Evolutionary conservation across 2,113 vertebrate species (phyloP).

Genomic region (Puntigrus tetrazona): DNA sequence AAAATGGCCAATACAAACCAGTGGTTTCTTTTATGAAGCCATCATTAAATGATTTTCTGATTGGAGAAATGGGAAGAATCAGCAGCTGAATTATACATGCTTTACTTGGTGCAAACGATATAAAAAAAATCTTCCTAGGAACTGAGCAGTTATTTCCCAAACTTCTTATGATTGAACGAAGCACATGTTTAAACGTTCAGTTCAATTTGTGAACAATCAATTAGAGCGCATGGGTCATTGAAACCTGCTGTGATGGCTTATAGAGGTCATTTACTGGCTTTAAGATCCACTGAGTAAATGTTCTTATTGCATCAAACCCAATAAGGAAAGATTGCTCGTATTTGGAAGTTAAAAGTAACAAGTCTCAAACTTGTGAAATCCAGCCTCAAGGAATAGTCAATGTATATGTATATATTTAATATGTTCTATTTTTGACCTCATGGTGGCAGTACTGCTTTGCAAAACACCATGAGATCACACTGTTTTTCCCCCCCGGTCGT

Average conservation of each 20-base stretch:
- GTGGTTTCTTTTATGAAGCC: too few relatives aligned
- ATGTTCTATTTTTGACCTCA: conserved; percentile 23
- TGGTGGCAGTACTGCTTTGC: conserved; percentile 48
- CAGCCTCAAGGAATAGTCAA: background rate
- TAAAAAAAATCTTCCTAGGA: too few relatives aligned
- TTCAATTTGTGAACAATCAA: background rate
- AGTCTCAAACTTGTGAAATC: background rate
- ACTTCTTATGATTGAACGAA: too few relatives aligned
- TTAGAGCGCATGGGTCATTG: too few relatives aligned
- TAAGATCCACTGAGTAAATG: background rate
- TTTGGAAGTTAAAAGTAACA: background rate
- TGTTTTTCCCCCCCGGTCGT: background rate
- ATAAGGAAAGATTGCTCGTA: background rate
- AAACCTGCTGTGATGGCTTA: background rate
- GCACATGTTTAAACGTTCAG: too few relatives aligned
- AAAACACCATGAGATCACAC: background rate
- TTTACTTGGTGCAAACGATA: too few relatives aligned
- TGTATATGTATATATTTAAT: background rate
- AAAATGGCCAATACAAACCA: too few relatives aligned
- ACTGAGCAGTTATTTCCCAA: too few relatives aligned
- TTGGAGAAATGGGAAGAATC: too few relatives aligned
- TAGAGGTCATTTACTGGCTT: too few relatives aligned
- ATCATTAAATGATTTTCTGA: too few relatives aligned
- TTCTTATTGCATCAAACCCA: background rate
- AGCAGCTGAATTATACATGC: too few relatives aligned